These are phyloP conservation scores for Galaxea fascicularis DNA, from an alignment of 92 coral and sea anemone genomes.

Conservation along the genomic window DNA sequence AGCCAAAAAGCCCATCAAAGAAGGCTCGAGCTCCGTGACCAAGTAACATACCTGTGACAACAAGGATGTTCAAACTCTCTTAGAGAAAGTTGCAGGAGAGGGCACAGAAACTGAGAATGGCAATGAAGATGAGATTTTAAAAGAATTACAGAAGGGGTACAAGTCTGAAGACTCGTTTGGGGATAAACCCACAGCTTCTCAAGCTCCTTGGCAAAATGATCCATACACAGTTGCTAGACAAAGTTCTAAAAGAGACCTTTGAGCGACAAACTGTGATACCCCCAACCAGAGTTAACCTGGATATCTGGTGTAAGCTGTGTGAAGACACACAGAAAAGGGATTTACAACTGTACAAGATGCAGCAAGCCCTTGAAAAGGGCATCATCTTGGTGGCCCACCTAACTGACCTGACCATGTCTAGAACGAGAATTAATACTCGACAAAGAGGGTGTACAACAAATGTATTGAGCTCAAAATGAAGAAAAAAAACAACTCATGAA, in stretches of 20 bases:
- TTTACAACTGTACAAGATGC: conserved; percentile 10
- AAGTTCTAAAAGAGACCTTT: conserved; percentile 60
- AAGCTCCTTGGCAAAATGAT: conserved; percentile 64
- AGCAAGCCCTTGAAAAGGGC: conserved; percentile 10
- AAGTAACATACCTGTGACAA: conserved; percentile 14
- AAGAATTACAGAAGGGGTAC: conserved; percentile 1
- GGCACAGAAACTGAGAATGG: conserved; percentile 19
- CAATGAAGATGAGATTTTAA: not conserved
- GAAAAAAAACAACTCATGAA: conserved; percentile 45
- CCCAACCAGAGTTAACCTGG: conserved; percentile 62
- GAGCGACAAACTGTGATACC: conserved; percentile 65
- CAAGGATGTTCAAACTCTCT: conserved; percentile 7
- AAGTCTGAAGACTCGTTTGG: conserved; percentile 58
- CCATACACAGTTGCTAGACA: conserved; percentile 52
- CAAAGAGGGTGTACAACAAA: conserved; percentile 21
- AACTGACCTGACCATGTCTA: conserved; percentile 32
- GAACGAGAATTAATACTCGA: conserved; percentile 2
- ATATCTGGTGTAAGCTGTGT: conserved; percentile 48
- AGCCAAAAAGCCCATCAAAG: conserved; percentile 64
- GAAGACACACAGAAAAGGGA: conserved; percentile 19
- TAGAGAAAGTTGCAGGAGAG: too few species aligned
- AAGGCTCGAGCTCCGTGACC: conserved; percentile 33
- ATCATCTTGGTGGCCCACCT: conserved; percentile 17
- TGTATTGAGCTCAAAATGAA: conserved; percentile 13
- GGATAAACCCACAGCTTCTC: conserved; percentile 49